Evolutionary conservation across 2,797 vertebrate species (phyloP), one percentile per base, ranked within the genome.

Genomic region (Ctenochaetus hawaiiensis): DNA sequence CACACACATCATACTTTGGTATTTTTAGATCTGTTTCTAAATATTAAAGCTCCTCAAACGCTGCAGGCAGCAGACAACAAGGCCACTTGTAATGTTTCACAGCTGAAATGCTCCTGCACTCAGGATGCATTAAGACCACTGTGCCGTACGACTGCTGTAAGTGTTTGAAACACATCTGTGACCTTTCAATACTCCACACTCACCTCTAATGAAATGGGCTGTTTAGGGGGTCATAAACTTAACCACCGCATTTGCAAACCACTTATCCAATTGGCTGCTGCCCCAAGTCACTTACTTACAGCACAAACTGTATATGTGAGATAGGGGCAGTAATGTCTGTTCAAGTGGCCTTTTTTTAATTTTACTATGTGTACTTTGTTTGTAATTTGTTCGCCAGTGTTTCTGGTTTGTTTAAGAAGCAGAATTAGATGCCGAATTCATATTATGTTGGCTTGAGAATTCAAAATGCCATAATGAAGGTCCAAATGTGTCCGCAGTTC

Each of bases 161-260:
- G 67, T 49, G 72, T 78, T 12, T 69, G 26, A 60, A 65, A 65
- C 66, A 44, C 58, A 54, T 83, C 72, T 68, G 72, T 87, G 72
- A 90, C 86, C 86, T 79, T 61, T 44, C 63, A 12, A 9, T 66
- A 75, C 43, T 64, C 66, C 51, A 60, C 58, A 65, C 77, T 77
- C 70, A 66, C 72, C 49, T 84, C 82, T 80, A 72, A 91, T 90
- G 78, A 90, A 89, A 84, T 44, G 23, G 67, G 66, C 65, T 67
- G 70, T 85, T 86, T 80, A 43, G 47, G 16, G 75, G 43, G 62
- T 81, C 78, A 80, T 89, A 86, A 77, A 82, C 23, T n/a, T 66
- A 73, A 78, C 58, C 64, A 43, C 26, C 69, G 72, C 85, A 72
- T 88, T 81, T 81, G 73, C 2, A n/a, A 88, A 74, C 62, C 86